Evolutionary conservation across 2,888 invertebrate species (phyloP).

Genomic region (Cantharis nigra): DNA sequence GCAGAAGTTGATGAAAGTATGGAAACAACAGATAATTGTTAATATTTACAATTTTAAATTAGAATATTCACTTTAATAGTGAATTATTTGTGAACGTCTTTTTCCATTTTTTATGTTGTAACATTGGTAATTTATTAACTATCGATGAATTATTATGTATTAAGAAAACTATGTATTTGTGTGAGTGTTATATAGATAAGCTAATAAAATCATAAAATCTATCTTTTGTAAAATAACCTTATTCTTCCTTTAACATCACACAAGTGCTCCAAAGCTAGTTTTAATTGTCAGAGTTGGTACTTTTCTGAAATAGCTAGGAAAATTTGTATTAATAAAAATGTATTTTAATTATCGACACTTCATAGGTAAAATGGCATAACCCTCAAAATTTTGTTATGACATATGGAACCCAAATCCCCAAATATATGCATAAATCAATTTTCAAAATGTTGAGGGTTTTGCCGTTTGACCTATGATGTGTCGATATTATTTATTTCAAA

Average conservation of each 20-base stretch:
- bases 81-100: background rate
- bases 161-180: background rate
- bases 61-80: background rate
- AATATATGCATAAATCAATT: no score
- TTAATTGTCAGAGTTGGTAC: no score
- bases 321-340: no score
- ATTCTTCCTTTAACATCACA: background rate
- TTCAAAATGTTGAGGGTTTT: no score
- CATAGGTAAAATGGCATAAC: no score
- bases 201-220: background rate
- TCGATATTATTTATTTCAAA: no score
- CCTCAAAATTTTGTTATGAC: no score
- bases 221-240: background rate
- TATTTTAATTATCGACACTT: no score
- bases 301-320: no score
- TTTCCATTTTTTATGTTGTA: background rate
- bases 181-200: background rate
- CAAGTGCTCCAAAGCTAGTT: background rate
- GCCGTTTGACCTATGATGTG: no score
- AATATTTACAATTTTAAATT: slow-evolving; percentile 6
- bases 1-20: slow-evolving; percentile 63
- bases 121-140: background rate
- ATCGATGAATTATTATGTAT: background rate
- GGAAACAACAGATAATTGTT: slow-evolving; percentile 55
- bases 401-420: no score